Evolutionary conservation across 2,888 invertebrate species (phyloP).

Genomic region (Hanleya hanleyi): DNA sequence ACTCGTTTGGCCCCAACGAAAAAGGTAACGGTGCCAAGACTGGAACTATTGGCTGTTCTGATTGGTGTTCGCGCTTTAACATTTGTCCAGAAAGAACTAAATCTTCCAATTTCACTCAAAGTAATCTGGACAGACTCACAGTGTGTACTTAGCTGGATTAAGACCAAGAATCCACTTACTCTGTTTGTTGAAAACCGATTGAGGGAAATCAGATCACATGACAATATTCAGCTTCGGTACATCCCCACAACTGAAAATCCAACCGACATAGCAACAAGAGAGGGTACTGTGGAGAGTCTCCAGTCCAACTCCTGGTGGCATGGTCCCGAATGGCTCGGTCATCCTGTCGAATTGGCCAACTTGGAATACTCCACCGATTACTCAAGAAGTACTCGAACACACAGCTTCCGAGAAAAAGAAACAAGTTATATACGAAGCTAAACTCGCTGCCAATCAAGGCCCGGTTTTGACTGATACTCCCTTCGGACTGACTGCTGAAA

Average conservation of each 20-base stretch:
- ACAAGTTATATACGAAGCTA: too few species aligned
- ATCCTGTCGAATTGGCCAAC: not conserved
- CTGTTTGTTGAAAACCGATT: not conserved
- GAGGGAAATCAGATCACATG: not conserved
- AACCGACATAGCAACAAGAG: not conserved
- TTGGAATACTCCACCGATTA: not conserved
- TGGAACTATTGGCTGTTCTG: not conserved
- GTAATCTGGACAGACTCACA: not conserved
- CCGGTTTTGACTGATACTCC: not conserved
- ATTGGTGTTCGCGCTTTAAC: not conserved
- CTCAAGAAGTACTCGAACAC: too few species aligned
- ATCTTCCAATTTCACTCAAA: not conserved
- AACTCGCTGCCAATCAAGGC: too few species aligned
- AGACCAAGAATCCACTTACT: not conserved
- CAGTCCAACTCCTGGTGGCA: not conserved
- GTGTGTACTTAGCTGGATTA: not conserved
- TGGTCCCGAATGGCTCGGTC: not conserved
- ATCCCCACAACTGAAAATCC: not conserved
- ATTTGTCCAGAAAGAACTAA: not conserved
- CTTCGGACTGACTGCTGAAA: too few species aligned
- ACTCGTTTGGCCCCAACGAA: not conserved
- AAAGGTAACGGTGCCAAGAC: not conserved
- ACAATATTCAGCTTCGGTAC: not conserved
- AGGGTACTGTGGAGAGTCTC: not conserved
- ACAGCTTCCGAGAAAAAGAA: not conserved